Evolutionary conservation across 2,888 invertebrate genomes (phyloP).

Genomic region (Xestia sexstrigata): DNA sequence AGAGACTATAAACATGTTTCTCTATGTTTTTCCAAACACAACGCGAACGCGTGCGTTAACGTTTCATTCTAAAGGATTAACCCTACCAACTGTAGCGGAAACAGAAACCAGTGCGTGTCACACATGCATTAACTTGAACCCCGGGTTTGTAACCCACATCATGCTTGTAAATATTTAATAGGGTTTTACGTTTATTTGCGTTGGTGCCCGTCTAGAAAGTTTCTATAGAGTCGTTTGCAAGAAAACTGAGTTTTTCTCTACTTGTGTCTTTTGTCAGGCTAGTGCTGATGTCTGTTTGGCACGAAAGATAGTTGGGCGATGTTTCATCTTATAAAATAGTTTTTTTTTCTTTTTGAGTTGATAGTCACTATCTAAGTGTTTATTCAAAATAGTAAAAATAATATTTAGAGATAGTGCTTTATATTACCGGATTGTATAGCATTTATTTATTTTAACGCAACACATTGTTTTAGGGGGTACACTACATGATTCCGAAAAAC

Average conservation of each 20-base stretch:
- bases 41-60: conserved; percentile 41
- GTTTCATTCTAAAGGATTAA: conserved; percentile 51
- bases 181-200: conserved; percentile 53
- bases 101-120: conserved; percentile 57
- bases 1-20: neutral
- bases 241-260: conserved; percentile 16
- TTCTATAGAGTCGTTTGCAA: conserved; percentile 38
- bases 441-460: neutral
- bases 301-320: neutral
- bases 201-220: conserved; percentile 23
- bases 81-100: conserved; percentile 27
- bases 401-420: neutral
- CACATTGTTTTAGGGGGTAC: no score
- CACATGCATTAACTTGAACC: conserved; percentile 53
- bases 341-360: neutral
- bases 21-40: neutral
- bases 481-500: no score
- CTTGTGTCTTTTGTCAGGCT: neutral
- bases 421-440: no score
- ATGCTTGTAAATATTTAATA: conserved; percentile 53
- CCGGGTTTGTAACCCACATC: conserved; percentile 35
- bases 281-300: conserved; percentile 12
- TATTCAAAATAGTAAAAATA: neutral
- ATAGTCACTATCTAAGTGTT: neutral
- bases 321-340: neutral